These are phyloP conservation scores for Scaptomyza polygonia DNA, from an alignment of 2,888 invertebrate species.

Conservation along the genomic window DNA sequence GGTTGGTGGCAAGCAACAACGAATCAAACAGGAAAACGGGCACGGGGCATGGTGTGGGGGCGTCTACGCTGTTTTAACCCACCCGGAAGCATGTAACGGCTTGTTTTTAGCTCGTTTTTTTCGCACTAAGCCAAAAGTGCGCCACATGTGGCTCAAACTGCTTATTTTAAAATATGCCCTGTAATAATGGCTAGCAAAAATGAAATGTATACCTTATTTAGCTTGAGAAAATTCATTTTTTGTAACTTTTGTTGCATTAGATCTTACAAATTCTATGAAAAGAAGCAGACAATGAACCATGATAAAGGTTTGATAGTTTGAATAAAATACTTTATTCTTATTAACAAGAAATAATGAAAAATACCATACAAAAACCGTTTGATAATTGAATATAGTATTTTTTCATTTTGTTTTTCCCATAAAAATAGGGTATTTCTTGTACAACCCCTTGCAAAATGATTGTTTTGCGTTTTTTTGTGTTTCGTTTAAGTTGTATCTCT, in stretches of 20 bases:
- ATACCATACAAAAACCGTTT: no score
- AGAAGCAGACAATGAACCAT: no score
- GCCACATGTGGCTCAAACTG: slow-evolving; percentile 54
- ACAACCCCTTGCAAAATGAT: neutral
- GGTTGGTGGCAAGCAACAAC: slow-evolving; percentile 21
- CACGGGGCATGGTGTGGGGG: neutral
- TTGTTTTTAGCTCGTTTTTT: slow-evolving; percentile 53
- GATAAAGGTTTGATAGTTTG: no score
- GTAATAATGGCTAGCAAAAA: neutral
- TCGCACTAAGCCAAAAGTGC: slow-evolving; percentile 56
- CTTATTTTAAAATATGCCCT: slow-evolving; percentile 19
- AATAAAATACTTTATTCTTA: no score
- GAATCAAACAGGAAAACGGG: neutral
- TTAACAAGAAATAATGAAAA: no score
- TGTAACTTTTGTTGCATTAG: no score
- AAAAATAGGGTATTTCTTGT: no score
- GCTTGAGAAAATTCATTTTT: no score
- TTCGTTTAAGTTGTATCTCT: slow-evolving; percentile 22
- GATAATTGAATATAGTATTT: no score
- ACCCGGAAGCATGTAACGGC: slow-evolving; percentile 60
- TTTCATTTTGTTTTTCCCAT: no score
- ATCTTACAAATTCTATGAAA: neutral
- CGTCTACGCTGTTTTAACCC: slow-evolving; percentile 42
- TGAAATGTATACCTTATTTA: no score
- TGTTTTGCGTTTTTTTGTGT: slow-evolving; percentile 13